These are phyloP conservation scores for Philotrypesis tridentata DNA, from an alignment of 1,140 invertebrate species.

Conservation along the genomic window DNA sequence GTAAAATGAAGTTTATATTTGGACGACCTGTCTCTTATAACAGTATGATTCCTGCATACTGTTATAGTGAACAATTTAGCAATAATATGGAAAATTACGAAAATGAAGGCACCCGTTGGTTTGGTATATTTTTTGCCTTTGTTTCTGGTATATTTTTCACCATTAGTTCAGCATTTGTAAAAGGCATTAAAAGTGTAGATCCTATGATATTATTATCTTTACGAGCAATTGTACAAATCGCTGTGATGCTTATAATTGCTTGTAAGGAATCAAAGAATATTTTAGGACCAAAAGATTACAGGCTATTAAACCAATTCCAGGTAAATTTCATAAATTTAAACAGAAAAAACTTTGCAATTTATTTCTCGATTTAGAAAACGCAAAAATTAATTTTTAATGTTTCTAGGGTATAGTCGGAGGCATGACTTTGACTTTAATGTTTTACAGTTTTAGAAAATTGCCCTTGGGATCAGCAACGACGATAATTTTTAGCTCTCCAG, in stretches of 20 bases:
- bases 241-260: constrained; percentile 66
- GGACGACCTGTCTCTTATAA: constrained; percentile 66
- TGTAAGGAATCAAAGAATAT: constrained; percentile 63
- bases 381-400: constrained; percentile 1
- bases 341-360: neutral
- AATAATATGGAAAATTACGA: constrained; percentile 65
- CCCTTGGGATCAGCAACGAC: constrained; percentile 77
- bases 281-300: constrained; percentile 69
- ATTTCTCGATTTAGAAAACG: neutral
- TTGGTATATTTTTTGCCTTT: constrained; percentile 72
- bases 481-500: constrained; percentile 77
- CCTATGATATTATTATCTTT: constrained; percentile 73
- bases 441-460: constrained; percentile 74
- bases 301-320: constrained; percentile 70
- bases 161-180: constrained; percentile 72
- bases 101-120: constrained; percentile 69
- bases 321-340: constrained; percentile 56
- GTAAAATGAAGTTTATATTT: constrained; percentile 67
- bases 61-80: constrained; percentile 67
- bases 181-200: constrained; percentile 70
- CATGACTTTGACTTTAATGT: constrained; percentile 72
- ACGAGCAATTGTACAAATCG: constrained; percentile 70
- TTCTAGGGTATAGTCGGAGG: constrained; percentile 74
- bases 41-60: constrained; percentile 68
- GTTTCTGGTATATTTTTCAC: constrained; percentile 74